Evolutionary conservation across 2,113 vertebrate species (phyloP), one percentile per base, ranked within the genome.

Genomic region (Reinhardtius hippoglossoides): DNA sequence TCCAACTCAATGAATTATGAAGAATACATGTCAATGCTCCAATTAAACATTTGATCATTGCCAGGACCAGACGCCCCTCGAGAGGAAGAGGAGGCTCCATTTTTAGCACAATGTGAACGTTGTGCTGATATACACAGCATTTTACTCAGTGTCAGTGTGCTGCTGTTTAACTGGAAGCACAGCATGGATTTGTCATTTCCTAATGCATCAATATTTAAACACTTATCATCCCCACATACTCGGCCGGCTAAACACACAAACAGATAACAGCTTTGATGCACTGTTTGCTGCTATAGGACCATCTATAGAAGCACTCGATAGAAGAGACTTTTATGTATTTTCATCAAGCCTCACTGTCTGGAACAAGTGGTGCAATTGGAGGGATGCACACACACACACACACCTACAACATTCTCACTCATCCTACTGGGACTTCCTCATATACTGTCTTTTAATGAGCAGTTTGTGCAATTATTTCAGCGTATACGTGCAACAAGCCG

Each of bases 191-290:
- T 26, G 20, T 26, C 23, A 27, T 69, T 54, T 70, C 14, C 69
- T 48, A 31, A 48, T 65, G 50, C 64, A 67, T 82, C 13, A 80
- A 60, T 61, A 59, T 81, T 70, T 74, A 31, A 31, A 63, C 9
- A 31, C 0, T 66, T 61, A 60, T 52, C 21, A n/a, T 67, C 16
- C 54, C 23, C 31, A 48, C 24, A 18, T 20, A 73, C 68, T 56
- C 35, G 48, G 35, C 20, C 13, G 52, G 55, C 13, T 13, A 35
- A 63, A 54, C 69, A 82, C 18, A 62, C 13, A 81, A 71, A 72
- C 63, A 70, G 66, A 83, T n/a, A 63, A 71, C 40, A 27, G 55
- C 76, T 67, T 61, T 84, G 75, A 86, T 52, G 75, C 71, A 64
- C 42, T 18, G n/a, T 62, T 74, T 81, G 23, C 67, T 78, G 60